phyloP scores from a whole-genome alignment of 2,888 invertebrate genomes.

The Drosophila hamatofila region DNA sequence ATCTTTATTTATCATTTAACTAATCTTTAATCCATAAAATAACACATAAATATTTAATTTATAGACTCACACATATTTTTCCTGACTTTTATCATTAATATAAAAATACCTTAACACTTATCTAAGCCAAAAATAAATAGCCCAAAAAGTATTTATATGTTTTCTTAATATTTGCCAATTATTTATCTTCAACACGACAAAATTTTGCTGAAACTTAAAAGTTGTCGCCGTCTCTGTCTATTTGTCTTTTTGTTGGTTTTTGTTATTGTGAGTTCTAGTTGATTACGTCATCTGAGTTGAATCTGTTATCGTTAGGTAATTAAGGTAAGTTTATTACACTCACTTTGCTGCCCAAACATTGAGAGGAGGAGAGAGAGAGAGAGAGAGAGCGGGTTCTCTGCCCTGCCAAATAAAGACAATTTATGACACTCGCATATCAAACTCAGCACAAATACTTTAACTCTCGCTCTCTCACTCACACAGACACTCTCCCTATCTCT shows the following conservation, averaged over 20 bases:
- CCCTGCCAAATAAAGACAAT: constrained; percentile 54
- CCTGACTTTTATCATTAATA: not conserved
- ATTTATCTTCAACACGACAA: constrained; percentile 1
- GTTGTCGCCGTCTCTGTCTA: not conserved
- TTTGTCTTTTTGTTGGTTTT: not conserved
- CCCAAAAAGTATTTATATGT: not conserved
- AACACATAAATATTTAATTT: not conserved
- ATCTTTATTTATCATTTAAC: too few species aligned
- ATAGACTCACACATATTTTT: not conserved
- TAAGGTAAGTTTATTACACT: constrained; percentile 56
- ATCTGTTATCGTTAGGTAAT: constrained; percentile 55
- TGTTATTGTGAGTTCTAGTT: constrained; percentile 11
- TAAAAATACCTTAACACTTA: constrained; percentile 1
- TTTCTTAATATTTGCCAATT: constrained; percentile 11
- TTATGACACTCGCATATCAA: constrained; percentile 60
- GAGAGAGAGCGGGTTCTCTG: constrained; percentile 4
- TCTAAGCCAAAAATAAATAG: not conserved
- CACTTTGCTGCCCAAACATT: not conserved
- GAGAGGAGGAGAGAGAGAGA: too few species aligned
- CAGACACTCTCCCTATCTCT: not conserved
- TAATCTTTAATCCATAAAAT: not conserved
- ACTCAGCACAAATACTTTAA: constrained; percentile 28
- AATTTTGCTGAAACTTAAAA: constrained; percentile 10
- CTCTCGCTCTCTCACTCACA: not conserved
- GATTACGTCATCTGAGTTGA: constrained; percentile 45